A percentile compares a stretch with the other conserved stretches of the same genome.
phyloP scores from a whole-genome alignment of 2,113 vertebrate species.

The Phylloscopus trochiloides region DNA sequence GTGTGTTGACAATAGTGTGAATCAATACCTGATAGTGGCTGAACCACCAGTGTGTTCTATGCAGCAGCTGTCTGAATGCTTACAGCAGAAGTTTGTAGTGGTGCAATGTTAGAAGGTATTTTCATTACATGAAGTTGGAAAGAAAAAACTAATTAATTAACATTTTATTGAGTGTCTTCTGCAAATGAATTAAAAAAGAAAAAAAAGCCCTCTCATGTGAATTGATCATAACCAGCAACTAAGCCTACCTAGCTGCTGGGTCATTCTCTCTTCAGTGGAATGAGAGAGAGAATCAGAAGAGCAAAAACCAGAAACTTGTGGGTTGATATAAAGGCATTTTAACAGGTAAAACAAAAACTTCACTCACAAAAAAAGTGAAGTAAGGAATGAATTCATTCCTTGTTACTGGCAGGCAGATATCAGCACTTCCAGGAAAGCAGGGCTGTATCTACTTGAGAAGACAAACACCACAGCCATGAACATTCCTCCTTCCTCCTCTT shows the following conservation, averaged over 20 bases:
- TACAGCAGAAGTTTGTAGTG: neutral
- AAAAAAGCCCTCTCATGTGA: fast-evolving
- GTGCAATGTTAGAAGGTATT: neutral
- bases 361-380: neutral
- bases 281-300: neutral
- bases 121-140: neutral
- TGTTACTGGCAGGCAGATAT: neutral
- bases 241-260: fast-evolving
- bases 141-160: neutral
- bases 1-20: neutral
- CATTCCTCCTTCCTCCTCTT: neutral
- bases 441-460: neutral
- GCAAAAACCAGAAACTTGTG: neutral
- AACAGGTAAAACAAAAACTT: neutral
- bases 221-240: neutral
- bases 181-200: neutral
- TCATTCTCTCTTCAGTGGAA: neutral
- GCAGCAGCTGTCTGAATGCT: neutral
- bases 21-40: neutral
- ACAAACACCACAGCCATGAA: neutral
- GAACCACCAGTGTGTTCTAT: neutral
- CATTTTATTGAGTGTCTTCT: neutral
- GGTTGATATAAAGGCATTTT: neutral
- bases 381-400: neutral
- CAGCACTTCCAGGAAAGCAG: neutral